A percentile compares a stretch with the other conserved stretches of the same genome.
Conservation (phyloP, 2,113 vertebrate genomes). For the Anoura caudifer region DNA sequence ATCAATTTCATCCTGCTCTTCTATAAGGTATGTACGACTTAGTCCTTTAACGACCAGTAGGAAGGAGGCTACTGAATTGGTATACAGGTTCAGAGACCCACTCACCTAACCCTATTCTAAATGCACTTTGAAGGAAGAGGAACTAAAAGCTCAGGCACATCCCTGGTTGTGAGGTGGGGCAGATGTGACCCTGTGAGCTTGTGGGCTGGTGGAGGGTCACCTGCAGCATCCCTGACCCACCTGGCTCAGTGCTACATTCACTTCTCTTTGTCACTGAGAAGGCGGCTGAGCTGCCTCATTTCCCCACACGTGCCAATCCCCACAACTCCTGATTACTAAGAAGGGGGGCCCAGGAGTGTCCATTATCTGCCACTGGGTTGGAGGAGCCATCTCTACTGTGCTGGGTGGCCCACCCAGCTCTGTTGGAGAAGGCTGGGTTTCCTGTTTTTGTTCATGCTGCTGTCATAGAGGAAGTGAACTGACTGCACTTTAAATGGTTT, state of each 20-base stretch:
- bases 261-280: neutral
- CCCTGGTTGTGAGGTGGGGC: neutral
- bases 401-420: neutral
- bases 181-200: neutral
- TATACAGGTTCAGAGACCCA: neutral
- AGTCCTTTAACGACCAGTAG: neutral
- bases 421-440: neutral
- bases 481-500: slow-evolving; percentile 40
- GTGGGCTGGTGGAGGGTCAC: no score
- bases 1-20: slow-evolving; percentile 99
- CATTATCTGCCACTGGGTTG: neutral
- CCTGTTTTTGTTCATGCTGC: neutral
- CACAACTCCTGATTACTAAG: neutral
- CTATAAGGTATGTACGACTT: slow-evolving; percentile 88
- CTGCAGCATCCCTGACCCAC: neutral
- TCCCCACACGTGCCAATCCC: neutral
- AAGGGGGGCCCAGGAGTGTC: neutral
- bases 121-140: neutral
- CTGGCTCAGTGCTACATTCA: accelerated
- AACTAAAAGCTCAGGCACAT: neutral
- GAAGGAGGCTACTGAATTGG: neutral
- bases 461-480: neutral
- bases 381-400: neutral
- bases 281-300: neutral
- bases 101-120: neutral